Evolutionary conservation across 2,797 vertebrate genomes (phyloP), one percentile per base, ranked within the genome.

Genomic region (Gymnodraco acuticeps): DNA sequence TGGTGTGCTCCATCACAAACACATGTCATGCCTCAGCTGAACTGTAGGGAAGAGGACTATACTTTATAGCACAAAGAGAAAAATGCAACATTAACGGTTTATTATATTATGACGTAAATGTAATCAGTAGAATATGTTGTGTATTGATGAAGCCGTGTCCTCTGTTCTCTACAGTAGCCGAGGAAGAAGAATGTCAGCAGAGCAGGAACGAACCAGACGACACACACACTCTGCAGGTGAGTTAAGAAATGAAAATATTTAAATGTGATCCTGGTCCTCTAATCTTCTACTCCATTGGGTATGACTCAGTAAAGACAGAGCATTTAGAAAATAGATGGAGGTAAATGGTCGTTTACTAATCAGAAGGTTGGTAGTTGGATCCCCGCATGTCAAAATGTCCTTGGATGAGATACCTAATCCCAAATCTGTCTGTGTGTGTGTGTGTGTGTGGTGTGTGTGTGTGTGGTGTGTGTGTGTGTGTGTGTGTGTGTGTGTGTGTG

Each of bases 151-250:
- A 43, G 16, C 42, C 1, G 9, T 48, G 1, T 68, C 41, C 3
- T 59, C 8, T 66, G 16, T 74, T 2, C 1, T 61, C 31, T n/a
- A 10, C 80, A 47, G 33, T 55, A 20, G 50, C 16, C 41, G 4
- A 38, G 8, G 4, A 38, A 27, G 45, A 52, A 33, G 33, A 71
- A 14, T 13, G 3, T 20, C 46, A 51, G 4, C 23, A 31, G 46
- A 55, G 10, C 20, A 14, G 48, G 10, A 15, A 15, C 19, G 48
- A 62, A 10, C 38, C 6, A 10, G 75, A 81, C 14, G n/a, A n/a
- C 19, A 13, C 47, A 33, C 23, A 19, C 59, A 47, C 19, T 61
- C 48, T 42, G 38, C 72, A 81, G 76, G 86, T 85, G 67, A 81
- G 78, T 65, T 20, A 62, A 41, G 9, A 7, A 47, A 19, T 11